Evolutionary conservation across 1,140 invertebrate genomes (phyloP).

Genomic region (Pachypsylla venusta): DNA sequence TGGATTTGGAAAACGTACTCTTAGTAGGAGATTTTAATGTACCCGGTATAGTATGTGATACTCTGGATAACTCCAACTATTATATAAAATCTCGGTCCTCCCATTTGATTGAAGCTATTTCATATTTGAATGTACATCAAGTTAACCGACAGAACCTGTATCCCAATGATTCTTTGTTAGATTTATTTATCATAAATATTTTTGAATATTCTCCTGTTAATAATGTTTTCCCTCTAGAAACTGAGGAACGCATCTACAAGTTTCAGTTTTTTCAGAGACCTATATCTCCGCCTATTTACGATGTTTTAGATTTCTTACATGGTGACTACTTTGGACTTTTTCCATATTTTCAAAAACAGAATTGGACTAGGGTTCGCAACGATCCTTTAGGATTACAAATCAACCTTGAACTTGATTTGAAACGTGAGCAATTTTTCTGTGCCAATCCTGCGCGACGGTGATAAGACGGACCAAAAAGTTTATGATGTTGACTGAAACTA

Average conservation of each 20-base stretch:
- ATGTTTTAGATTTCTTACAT: not conserved
- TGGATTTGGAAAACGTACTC: not conserved
- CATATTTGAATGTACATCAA: not conserved
- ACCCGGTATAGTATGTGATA: not conserved
- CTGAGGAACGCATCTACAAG: not conserved
- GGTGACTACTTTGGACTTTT: not conserved
- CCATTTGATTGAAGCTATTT: not conserved
- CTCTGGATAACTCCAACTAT: not conserved
- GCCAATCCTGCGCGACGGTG: too few species aligned
- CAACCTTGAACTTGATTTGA: too few species aligned
- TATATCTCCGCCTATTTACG: not conserved
- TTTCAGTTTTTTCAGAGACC: not conserved
- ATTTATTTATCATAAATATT: not conserved
- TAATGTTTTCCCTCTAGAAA: not conserved
- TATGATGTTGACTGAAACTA: too few species aligned
- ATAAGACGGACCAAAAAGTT: too few species aligned
- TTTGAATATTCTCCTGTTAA: not conserved
- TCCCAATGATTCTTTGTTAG: not conserved
- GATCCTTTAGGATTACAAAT: too few species aligned
- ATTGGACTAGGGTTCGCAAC: not conserved
- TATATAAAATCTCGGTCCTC: not conserved
- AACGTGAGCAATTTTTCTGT: too few species aligned
- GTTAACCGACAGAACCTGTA: not conserved
- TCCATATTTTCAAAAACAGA: not conserved
- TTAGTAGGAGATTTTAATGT: not conserved